Conservation (phyloP, 2,797 vertebrate genomes). For the Hydrophis major region DNA sequence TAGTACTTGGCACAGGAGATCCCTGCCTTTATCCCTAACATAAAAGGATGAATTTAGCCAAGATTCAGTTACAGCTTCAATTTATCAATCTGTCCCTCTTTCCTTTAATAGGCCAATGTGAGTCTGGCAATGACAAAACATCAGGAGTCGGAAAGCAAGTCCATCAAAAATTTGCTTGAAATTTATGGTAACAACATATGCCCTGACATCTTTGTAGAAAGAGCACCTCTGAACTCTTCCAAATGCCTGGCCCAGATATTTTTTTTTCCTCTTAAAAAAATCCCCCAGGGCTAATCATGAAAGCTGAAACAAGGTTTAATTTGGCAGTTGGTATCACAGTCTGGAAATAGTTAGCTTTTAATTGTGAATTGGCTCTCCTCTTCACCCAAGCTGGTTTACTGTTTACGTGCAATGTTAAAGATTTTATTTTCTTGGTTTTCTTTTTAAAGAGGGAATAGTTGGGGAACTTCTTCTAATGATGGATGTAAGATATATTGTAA, state of each 20-base stretch:
- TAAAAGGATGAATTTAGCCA: not conserved
- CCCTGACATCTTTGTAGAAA: conserved; percentile 17
- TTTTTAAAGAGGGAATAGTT: not conserved
- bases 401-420: not conserved
- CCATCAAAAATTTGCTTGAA: not conserved
- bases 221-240: not conserved
- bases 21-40: not conserved
- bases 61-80: not conserved
- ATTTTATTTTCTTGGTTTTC: not conserved
- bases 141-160: conserved; percentile 21
- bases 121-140: conserved; percentile 20
- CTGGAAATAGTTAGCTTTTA: conserved; percentile 35
- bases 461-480: not conserved
- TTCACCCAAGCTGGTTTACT: conserved; percentile 11
- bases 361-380: conserved; percentile 35
- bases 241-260: not conserved
- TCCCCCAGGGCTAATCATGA: conserved; percentile 26
- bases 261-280: conserved; percentile 9
- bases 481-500: not conserved
- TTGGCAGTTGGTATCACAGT: conserved; percentile 48
- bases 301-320: conserved; percentile 41
- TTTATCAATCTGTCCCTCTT: conserved; percentile 32
- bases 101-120: conserved; percentile 19
- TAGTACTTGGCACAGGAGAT: not conserved
- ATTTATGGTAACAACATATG: not conserved